phyloP scores from a whole-genome alignment of 2,888 invertebrate genomes.

The Cryptus viduatorius region DNA sequence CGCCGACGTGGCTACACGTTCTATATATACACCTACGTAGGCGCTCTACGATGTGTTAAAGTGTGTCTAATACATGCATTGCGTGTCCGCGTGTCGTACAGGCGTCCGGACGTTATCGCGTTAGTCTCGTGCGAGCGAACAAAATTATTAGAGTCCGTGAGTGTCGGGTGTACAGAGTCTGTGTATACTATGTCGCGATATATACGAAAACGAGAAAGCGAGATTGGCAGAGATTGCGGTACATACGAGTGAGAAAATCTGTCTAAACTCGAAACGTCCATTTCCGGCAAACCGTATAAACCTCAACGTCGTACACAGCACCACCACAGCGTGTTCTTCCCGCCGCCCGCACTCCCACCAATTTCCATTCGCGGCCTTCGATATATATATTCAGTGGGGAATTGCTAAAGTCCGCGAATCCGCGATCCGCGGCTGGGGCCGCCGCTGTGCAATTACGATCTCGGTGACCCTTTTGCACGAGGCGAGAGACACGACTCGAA shows the following conservation, averaged over 20 bases:
- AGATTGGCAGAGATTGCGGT: conserved; percentile 42
- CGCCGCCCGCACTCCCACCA: neutral
- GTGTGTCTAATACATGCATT: conserved; percentile 69
- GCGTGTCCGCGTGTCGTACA: conserved; percentile 38
- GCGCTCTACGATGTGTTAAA: neutral
- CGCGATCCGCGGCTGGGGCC: neutral
- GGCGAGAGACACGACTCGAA: conserved; percentile 34
- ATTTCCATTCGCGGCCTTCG: conserved; percentile 14
- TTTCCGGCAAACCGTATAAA: conserved; percentile 75
- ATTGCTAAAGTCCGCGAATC: conserved; percentile 41
- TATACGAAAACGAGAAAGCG: conserved; percentile 41
- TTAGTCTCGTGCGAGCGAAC: conserved; percentile 79
- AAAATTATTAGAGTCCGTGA: conserved; percentile 78
- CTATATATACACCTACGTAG: neutral
- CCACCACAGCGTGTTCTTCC: conserved; percentile 1
- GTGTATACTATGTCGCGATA: conserved; percentile 5
- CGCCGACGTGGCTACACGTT: neutral
- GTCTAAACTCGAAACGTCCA: conserved; percentile 67
- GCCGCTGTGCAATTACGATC: conserved; percentile 54
- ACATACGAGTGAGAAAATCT: conserved; percentile 52
- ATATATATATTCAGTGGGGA: conserved; percentile 21
- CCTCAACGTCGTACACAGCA: conserved; percentile 42
- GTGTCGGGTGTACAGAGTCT: conserved; percentile 22
- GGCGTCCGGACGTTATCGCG: conserved; percentile 76
- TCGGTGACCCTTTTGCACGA: conserved; percentile 54